Percentiles rank a stretch among this genome's conserved stretches.
These are phyloP conservation scores for Drosophila azteca DNA, from an alignment of 1,140 invertebrate species.

Conservation along the genomic window DNA sequence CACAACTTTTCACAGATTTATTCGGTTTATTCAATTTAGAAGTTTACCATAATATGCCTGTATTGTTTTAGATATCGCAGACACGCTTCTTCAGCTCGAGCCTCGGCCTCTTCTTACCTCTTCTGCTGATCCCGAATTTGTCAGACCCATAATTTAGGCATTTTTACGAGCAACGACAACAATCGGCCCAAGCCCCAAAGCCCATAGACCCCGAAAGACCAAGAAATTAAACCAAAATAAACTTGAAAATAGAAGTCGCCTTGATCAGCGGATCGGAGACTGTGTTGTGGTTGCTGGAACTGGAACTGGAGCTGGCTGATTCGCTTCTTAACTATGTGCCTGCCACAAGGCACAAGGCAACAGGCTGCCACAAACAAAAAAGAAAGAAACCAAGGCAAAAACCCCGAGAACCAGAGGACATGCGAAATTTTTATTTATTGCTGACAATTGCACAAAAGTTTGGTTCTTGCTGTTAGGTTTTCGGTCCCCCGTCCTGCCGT, in stretches of 20 bases:
- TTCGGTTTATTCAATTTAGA: too few species aligned
- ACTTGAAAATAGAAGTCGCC: slow-evolving; percentile 60
- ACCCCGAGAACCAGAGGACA: slow-evolving; percentile 59
- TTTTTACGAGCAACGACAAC: slow-evolving; percentile 61
- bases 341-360: slow-evolving; percentile 75
- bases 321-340: slow-evolving; percentile 64
- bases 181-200: slow-evolving; percentile 30
- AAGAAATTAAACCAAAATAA: slow-evolving; percentile 59
- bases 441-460: slow-evolving; percentile 81
- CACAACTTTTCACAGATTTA: too few species aligned
- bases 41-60: background rate
- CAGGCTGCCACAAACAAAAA: slow-evolving; percentile 21
- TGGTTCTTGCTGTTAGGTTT: slow-evolving; percentile 58
- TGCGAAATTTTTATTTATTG: slow-evolving; percentile 82
- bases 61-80: slow-evolving; percentile 16
- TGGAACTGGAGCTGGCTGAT: slow-evolving; percentile 44
- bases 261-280: slow-evolving; percentile 29
- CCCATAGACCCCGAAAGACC: background rate
- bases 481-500: slow-evolving; percentile 28
- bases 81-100: slow-evolving; percentile 19
- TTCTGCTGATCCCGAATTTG: slow-evolving; percentile 18
- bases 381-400: slow-evolving; percentile 23
- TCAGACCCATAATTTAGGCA: slow-evolving; percentile 53
- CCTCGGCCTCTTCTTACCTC: too few species aligned
- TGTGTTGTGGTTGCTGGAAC: background rate